Base-by-base conservation (phyloP, 1,140 invertebrate genomes). In the Goniozus legneri region DNA sequence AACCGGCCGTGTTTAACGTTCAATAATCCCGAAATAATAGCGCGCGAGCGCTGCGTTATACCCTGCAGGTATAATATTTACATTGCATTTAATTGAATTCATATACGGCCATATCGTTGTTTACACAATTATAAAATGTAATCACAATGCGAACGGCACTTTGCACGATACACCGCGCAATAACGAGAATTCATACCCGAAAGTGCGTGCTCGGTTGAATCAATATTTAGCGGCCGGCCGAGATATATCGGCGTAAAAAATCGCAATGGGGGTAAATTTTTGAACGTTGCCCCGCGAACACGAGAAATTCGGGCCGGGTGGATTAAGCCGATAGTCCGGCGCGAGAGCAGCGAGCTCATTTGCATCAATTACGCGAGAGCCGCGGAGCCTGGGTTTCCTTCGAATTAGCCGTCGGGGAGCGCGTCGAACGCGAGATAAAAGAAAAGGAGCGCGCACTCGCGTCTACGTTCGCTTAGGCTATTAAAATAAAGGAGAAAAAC, bases 401-500 rank as follows among this genome's bases (percentile, higher is more conserved):
- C 46, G 64, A 69, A 68, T 67, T 69, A 71, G 64, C 62, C 67
- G 55, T 60, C 51, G 45, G 63, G 64, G 64, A 65, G 50, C 47
- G 58, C 58, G 55, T 62, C 58, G 62, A 66, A 68, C 54, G 48
- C 61, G 42, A 60, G 62, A 66, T 65, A 66, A 68, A 65, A 64
- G 58, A 52, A 64, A 52, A 37, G 52, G 55, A 51, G 50, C 44
- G 40, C 37, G 47, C 51, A 39, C 44, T 48, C 50, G 53, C 52
- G 63, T 64, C 54, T n/a, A n/a, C n/a, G n/a, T n/a, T n/a, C n/a
- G n/a, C n/a, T n/a, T n/a, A n/a, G n/a, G n/a, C 64, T 68, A 67
- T 70, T 67, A 67, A 67, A 66, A 65, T 63, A 68, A 64, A 65
- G 54, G 58, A 64, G 68, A 68, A 72, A 72, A 72, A 72, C 67